phyloP scores from a whole-genome alignment of 2,113 vertebrate species.

The Paradisaea rubra region DNA sequence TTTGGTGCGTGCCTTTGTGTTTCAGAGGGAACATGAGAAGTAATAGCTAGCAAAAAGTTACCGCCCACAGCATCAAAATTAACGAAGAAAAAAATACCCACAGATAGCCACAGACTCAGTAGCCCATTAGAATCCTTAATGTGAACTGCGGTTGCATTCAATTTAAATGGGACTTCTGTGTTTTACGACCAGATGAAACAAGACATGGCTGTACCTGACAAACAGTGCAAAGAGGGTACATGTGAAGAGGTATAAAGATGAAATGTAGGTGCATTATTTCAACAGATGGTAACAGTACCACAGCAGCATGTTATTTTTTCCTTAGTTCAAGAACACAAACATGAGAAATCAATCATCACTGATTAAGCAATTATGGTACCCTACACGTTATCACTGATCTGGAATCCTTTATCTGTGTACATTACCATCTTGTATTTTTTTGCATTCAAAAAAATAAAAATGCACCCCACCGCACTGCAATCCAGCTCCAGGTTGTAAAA shows the following conservation, averaged over 20 bases:
- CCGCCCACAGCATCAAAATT: slow-evolving; percentile 8
- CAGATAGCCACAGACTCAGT: slow-evolving; percentile 13
- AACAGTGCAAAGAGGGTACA: slow-evolving; percentile 5
- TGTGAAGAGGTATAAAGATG: slow-evolving; percentile 59
- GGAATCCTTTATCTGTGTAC: slow-evolving; percentile 54
- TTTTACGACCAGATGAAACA: slow-evolving; percentile 42
- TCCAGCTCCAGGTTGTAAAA: slow-evolving; percentile 54
- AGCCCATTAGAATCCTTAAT: slow-evolving; percentile 37
- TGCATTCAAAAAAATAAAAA: background rate
- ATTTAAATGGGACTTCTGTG: slow-evolving; percentile 46
- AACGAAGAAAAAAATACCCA: background rate
- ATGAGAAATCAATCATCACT: slow-evolving; percentile 73
- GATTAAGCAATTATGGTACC: slow-evolving; percentile 75
- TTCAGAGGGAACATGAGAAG: background rate
- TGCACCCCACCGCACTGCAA: background rate
- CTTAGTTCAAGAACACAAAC: slow-evolving; percentile 72
- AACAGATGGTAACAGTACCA: slow-evolving; percentile 74
- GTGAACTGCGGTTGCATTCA: slow-evolving; percentile 22
- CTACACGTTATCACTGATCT: slow-evolving; percentile 62
- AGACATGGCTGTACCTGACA: slow-evolving; percentile 17
- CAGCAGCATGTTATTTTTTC: slow-evolving; percentile 67
- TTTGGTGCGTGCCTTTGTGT: background rate
- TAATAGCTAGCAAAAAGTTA: background rate
- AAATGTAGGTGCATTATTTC: slow-evolving; percentile 63
- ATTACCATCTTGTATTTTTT: slow-evolving; percentile 6